Base-by-base conservation (phyloP, 2,888 invertebrate species). In the Rutpela maculata region DNA sequence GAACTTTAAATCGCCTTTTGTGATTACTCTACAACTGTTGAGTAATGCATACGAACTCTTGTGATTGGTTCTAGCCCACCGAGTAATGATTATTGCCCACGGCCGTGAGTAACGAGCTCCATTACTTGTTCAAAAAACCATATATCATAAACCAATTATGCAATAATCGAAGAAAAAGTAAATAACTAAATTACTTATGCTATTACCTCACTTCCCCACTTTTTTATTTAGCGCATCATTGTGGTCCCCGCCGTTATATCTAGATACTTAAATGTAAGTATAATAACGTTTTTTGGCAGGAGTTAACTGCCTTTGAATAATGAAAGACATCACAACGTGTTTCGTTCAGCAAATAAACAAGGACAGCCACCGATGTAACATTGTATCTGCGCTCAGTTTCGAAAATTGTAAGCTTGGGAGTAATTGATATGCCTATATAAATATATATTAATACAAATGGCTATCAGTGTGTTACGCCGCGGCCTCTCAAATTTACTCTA, bases 361-460 rank as follows among this genome's bases (percentile, higher is more conserved):
- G 59, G 74, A 74, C 72, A 63, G 74, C 65, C 66, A 31, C 59
- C 55, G 56, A 63, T 56, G 72, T 59, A 65, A 57, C 66, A 35
- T 22, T 66, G 74, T 67, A 66, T 66, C 57, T 57, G n/a, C 57
- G 66, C 66, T 70, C 70, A 35, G 70, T 75, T 77, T 71, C 73
- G 71, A 75, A 78, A 78, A 78, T 78, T 65, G 70, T 71, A 65
- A 75, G 83, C 88, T 79, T 80, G 88, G 88, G 88, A 88, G 85
- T 87, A 86, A 88, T 88, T 88, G 88, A 88, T 88, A 88, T 85
- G 86, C 86, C 86, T 86, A 86, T 87, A 87, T 88, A 87, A 88
- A 88, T 88, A 87, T 87, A 87, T 88, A 88, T 88, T 88, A 88
- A 88, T 88, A 88, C 87, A 88, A 88, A 88, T 87, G 86, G 87